Percentiles rank a stretch among this genome's conserved stretches.
These are phyloP conservation scores for Caranx melampygus DNA, from an alignment of 2,113 vertebrate genomes.

Conservation along the genomic window DNA sequence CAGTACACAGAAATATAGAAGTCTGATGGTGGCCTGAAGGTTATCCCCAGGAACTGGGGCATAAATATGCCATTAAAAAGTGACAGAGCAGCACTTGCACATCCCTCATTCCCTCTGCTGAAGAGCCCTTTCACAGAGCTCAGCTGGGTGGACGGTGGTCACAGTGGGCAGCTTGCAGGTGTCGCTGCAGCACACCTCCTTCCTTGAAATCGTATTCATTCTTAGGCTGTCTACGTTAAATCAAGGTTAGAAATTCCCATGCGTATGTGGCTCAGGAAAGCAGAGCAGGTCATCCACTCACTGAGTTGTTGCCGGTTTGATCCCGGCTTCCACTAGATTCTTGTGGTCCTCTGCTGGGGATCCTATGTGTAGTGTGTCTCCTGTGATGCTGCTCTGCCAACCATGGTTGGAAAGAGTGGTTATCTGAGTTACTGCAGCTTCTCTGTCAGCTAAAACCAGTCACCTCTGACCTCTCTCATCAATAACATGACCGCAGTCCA, in stretches of 20 bases:
- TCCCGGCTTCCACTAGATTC: too few species aligned
- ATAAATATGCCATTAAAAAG: neutral
- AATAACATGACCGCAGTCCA: too few species aligned
- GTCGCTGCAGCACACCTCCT: neutral
- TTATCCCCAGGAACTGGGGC: neutral
- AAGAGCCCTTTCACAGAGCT: constrained; percentile 7
- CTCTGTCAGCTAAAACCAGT: too few species aligned
- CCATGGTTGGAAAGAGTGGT: too few species aligned
- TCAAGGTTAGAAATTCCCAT: neutral
- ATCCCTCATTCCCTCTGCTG: constrained; percentile 18
- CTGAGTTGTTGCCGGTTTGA: neutral
- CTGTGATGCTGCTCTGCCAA: too few species aligned
- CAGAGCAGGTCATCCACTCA: too few species aligned
- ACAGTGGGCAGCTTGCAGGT: constrained; percentile 14
- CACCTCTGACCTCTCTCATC: too few species aligned
- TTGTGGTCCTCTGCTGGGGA: too few species aligned
- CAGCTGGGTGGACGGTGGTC: neutral
- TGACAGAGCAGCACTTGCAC: neutral
- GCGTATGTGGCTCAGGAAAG: too few species aligned
- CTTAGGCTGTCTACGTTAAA: neutral
- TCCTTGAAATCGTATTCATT: neutral
- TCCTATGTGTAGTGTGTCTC: too few species aligned
- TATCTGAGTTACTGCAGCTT: too few species aligned
- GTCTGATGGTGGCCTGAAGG: neutral
- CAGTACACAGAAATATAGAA: neutral